phyloP scores from a whole-genome alignment of 2,113 vertebrate species.

The Barbus barbus region DNA sequence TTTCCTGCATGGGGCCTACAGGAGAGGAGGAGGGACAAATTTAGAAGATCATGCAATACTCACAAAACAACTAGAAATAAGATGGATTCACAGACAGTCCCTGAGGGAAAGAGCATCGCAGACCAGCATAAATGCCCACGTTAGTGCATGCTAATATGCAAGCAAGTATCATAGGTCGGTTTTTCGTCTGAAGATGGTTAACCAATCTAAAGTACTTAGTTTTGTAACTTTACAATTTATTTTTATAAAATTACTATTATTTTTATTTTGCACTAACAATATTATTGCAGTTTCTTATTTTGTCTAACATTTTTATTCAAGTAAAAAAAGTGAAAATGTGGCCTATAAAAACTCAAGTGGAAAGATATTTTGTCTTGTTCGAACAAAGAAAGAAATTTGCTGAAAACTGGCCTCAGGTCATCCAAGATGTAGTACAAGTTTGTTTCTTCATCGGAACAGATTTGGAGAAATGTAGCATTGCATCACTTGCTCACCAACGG shows the following conservation, averaged over 20 bases:
- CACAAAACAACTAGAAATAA: slow-evolving; percentile 58
- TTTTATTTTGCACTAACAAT: background rate
- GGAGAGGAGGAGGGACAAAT: slow-evolving; percentile 29
- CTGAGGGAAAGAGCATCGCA: background rate
- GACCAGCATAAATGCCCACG: background rate
- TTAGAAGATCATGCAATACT: slow-evolving; percentile 41
- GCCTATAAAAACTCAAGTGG: too few species aligned
- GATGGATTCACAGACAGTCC: slow-evolving; percentile 40
- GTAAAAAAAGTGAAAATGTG: too few species aligned
- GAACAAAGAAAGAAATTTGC: too few species aligned
- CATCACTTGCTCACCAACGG: too few species aligned
- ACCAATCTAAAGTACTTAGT: background rate
- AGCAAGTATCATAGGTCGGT: background rate
- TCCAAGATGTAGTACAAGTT: too few species aligned
- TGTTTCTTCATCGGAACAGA: too few species aligned
- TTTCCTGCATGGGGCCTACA: slow-evolving; percentile 96
- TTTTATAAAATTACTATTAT: too few species aligned
- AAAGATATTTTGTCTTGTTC: too few species aligned
- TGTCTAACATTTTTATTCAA: background rate
- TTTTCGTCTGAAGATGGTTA: background rate
- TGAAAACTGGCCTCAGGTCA: too few species aligned
- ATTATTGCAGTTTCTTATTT: background rate
- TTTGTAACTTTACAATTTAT: too few species aligned
- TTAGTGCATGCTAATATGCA: too few species aligned
- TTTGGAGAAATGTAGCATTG: too few species aligned